Percentiles rank a stretch among this genome's conserved stretches.
Evolutionary conservation across 2,888 invertebrate genomes (phyloP).

Genomic region (Epistrophe grossulariae): DNA sequence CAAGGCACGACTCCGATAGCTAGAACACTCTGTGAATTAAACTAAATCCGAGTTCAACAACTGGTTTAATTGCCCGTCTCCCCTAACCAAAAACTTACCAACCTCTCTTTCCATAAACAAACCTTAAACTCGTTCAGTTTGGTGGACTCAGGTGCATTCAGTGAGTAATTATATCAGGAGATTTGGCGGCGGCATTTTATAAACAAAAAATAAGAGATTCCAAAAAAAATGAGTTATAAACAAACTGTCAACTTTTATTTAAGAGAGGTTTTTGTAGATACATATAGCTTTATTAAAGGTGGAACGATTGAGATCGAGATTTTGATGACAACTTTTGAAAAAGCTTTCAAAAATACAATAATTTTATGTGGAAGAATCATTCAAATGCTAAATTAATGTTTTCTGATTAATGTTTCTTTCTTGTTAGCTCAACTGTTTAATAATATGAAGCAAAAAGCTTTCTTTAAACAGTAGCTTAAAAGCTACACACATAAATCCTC

Average conservation of each 20-base stretch:
- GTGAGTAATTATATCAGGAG: constrained; percentile 45
- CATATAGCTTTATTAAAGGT: constrained; percentile 37
- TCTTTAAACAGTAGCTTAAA: constrained; percentile 28
- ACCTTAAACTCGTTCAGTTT: constrained; percentile 22
- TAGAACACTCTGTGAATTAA: constrained; percentile 60
- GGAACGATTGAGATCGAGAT: constrained; percentile 12
- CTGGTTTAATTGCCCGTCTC: constrained; percentile 69
- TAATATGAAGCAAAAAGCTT: constrained; percentile 23
- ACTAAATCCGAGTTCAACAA: constrained; percentile 65
- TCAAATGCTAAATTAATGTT: not conserved
- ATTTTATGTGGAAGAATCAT: not conserved
- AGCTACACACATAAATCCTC: not conserved
- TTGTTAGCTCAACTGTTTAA: not conserved
- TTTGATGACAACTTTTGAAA: not conserved
- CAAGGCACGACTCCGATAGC: constrained; percentile 36
- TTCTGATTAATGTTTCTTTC: not conserved
- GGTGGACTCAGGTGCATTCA: constrained; percentile 63
- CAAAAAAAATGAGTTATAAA: constrained; percentile 16
- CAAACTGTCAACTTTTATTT: constrained; percentile 51
- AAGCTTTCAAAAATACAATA: not conserved
- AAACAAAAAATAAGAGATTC: constrained; percentile 8
- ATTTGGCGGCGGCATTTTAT: constrained; percentile 21
- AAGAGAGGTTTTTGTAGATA: constrained; percentile 20
- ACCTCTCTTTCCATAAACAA: not conserved
- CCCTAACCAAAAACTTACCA: constrained; percentile 1